phyloP scores from a whole-genome alignment of 2,113 vertebrate genomes.

The Acanthochromis polyacanthus region DNA sequence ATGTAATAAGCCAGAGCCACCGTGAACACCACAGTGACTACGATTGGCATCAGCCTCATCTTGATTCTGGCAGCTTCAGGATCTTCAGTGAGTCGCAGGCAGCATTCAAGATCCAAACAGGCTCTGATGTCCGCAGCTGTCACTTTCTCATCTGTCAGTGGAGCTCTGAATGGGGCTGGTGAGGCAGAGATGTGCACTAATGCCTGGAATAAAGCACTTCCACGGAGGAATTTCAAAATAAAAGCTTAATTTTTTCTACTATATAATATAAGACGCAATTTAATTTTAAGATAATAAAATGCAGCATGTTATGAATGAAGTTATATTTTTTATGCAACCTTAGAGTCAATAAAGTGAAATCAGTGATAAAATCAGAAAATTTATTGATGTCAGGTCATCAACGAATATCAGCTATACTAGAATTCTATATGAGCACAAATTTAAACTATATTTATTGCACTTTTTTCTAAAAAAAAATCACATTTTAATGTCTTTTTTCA shows the following conservation, averaged over 20 bases:
- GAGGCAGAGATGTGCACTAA: no score
- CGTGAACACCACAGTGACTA: constrained; percentile 56
- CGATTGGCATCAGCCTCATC: constrained; percentile 65
- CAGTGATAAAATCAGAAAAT: no score
- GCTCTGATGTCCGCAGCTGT: background rate
- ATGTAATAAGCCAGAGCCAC: constrained; percentile 83
- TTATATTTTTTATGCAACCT: background rate
- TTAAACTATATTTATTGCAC: no score
- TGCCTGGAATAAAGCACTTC: constrained; percentile 19
- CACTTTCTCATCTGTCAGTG: background rate
- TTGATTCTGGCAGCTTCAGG: background rate
- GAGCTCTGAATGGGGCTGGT: no score
- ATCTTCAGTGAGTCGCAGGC: background rate
- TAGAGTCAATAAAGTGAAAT: background rate
- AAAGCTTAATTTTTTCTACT: background rate
- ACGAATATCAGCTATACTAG: no score
- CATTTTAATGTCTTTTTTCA: background rate
- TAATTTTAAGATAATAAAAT: background rate
- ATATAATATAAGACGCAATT: no score
- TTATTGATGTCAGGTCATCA: no score
- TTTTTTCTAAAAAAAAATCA: no score
- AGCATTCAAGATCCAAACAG: background rate
- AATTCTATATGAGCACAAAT: no score
- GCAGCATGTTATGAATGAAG: no score
- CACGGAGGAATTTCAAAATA: constrained; percentile 41